Evolutionary conservation across 2,888 invertebrate species (phyloP).

Genomic region (Thalpophila matura): DNA sequence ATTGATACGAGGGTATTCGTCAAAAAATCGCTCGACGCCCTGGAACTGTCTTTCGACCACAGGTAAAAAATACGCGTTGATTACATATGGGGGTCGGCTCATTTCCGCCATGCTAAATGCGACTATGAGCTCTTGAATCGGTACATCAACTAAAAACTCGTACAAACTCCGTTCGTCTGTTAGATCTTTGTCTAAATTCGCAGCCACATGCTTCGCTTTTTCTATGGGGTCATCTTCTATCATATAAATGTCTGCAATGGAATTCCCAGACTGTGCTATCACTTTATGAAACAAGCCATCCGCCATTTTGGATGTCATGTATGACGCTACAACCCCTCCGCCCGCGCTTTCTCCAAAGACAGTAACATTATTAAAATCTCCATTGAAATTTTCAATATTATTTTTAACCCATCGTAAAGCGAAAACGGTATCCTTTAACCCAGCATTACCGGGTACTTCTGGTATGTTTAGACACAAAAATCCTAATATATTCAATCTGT

Average conservation of each 20-base stretch:
- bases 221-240: slow-evolving; percentile 75
- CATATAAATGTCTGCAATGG: slow-evolving; percentile 77
- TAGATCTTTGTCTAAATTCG: slow-evolving; percentile 72
- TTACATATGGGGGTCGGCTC: slow-evolving; percentile 62
- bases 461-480: slow-evolving; percentile 80
- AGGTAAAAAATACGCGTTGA: slow-evolving; percentile 75
- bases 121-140: slow-evolving; percentile 76
- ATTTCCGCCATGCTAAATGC: slow-evolving; percentile 73
- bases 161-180: slow-evolving; percentile 67
- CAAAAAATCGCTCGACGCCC: slow-evolving; percentile 74
- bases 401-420: slow-evolving; percentile 82
- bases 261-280: slow-evolving; percentile 79
- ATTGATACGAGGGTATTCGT: slow-evolving; percentile 72
- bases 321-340: slow-evolving; percentile 70
- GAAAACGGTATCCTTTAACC: slow-evolving; percentile 79
- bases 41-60: slow-evolving; percentile 79
- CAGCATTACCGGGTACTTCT: slow-evolving; percentile 84
- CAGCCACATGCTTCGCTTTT: slow-evolving; percentile 73
- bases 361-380: slow-evolving; percentile 78
- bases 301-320: slow-evolving; percentile 77
- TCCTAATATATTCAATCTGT: slow-evolving; percentile 80
- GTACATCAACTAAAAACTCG: slow-evolving; percentile 70
- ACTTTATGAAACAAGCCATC: slow-evolving; percentile 77
- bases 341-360: slow-evolving; percentile 85
- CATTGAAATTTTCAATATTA: slow-evolving; percentile 81